Conservation (phyloP, 2,113 vertebrate species). For the Syrmaticus mikado region DNA sequence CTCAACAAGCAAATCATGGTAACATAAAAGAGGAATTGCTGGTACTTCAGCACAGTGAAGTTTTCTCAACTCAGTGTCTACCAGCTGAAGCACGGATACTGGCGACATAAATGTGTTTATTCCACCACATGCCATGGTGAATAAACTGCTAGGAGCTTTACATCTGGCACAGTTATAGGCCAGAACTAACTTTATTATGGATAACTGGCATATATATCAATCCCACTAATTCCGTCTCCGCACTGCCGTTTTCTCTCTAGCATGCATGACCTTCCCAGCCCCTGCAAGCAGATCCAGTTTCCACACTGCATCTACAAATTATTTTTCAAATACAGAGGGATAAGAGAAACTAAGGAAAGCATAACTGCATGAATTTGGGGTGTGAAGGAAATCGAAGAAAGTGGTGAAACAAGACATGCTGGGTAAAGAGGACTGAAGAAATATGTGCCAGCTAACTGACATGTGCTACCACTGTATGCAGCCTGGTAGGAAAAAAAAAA, state of each 20-base stretch:
- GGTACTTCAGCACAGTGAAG: neutral
- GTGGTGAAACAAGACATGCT: neutral
- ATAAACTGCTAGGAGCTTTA: neutral
- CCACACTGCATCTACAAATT: neutral
- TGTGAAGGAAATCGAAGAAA: fast-evolving
- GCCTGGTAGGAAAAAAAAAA: neutral
- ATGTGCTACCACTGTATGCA: neutral
- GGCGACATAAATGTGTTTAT: neutral
- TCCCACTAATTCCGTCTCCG: neutral
- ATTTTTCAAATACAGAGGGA: neutral
- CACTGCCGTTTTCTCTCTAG: neutral
- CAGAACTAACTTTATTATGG: neutral
- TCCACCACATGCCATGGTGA: fast-evolving
- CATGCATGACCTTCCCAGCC: neutral
- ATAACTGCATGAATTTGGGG: fast-evolving
- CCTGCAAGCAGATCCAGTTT: neutral
- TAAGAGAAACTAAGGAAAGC: neutral
- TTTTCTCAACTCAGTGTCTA: neutral
- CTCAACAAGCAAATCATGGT: neutral
- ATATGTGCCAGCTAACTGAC: neutral
- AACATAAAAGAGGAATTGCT: neutral
- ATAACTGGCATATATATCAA: neutral
- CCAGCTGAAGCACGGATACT: neutral
- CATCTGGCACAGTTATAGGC: neutral
- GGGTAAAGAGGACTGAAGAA: neutral